Evolutionary conservation across 2,888 invertebrate species (phyloP).

Genomic region (Drosophila mimica): DNA sequence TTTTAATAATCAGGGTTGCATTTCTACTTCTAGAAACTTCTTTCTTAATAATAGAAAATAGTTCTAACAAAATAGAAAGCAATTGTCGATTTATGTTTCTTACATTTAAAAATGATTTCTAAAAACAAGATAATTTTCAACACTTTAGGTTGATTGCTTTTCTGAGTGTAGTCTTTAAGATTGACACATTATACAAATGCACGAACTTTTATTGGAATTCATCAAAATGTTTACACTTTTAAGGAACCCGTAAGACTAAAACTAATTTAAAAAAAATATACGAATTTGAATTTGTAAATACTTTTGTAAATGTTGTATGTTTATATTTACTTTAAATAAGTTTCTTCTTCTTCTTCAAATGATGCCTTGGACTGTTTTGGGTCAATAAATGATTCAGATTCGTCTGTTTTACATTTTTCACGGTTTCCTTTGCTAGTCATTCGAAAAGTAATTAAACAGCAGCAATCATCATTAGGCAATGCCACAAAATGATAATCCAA

Average conservation of each 20-base stretch:
- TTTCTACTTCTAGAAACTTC: background rate
- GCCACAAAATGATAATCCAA: conserved; percentile 69
- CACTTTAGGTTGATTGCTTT: background rate
- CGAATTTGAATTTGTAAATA: no score
- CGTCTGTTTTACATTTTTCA: conserved; percentile 1
- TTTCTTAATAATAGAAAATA: background rate
- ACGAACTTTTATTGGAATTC: background rate
- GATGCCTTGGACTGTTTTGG: background rate
- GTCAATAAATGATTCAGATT: conserved; percentile 5
- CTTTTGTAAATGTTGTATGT: background rate
- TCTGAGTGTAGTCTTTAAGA: background rate
- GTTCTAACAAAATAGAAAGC: background rate
- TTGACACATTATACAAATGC: background rate
- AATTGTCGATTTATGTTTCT: background rate
- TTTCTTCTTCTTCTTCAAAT: no score
- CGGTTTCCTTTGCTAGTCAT: conserved; percentile 35
- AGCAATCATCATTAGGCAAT: conserved; percentile 75
- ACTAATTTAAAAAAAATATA: no score
- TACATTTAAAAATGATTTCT: background rate
- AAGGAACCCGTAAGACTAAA: background rate
- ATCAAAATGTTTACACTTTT: background rate
- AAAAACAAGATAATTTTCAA: no score
- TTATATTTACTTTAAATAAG: background rate
- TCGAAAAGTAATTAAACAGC: conserved; percentile 62
- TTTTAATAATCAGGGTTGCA: no score